A percentile compares a stretch with the other conserved stretches of the same genome.
These are phyloP conservation scores for Resseliella maxima DNA, from an alignment of 2,888 invertebrate genomes.

Conservation along the genomic window DNA sequence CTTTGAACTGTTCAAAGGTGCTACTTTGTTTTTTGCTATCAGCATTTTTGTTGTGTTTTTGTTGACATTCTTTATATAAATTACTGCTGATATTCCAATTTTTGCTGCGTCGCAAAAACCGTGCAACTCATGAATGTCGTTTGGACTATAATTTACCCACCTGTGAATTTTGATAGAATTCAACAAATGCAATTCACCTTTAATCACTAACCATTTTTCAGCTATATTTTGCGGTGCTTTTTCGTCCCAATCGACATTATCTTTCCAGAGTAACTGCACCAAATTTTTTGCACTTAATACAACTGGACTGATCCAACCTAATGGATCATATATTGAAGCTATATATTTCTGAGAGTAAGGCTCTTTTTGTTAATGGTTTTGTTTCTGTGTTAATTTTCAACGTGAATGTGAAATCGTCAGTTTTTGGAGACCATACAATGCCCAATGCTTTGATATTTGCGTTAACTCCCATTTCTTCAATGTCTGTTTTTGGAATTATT, in stretches of 20 bases:
- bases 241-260: conserved; percentile 58
- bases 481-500: not conserved
- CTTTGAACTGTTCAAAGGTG: conserved; percentile 49
- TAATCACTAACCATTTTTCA: conserved; percentile 56
- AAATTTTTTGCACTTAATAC: conserved; percentile 57
- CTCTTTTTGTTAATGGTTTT: conserved; percentile 48
- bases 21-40: conserved; percentile 57
- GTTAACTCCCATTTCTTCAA: not conserved
- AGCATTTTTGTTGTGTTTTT: conserved; percentile 37
- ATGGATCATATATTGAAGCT: conserved; percentile 58
- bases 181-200: conserved; percentile 1
- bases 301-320: conserved; percentile 58
- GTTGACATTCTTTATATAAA: conserved; percentile 53
- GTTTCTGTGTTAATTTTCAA: not conserved
- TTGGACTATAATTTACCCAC: conserved; percentile 20
- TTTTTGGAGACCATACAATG: not conserved
- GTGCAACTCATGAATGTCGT: conserved; percentile 55
- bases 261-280: conserved; percentile 58
- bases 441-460: not conserved
- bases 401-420: not conserved
- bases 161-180: conserved; percentile 56
- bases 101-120: conserved; percentile 58
- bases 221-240: conserved; percentile 41
- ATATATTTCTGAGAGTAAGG: conserved; percentile 57
- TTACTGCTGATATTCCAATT: conserved; percentile 53